Conservation (phyloP, 2,888 invertebrate genomes). For the Acanthosoma haemorrhoidale region DNA sequence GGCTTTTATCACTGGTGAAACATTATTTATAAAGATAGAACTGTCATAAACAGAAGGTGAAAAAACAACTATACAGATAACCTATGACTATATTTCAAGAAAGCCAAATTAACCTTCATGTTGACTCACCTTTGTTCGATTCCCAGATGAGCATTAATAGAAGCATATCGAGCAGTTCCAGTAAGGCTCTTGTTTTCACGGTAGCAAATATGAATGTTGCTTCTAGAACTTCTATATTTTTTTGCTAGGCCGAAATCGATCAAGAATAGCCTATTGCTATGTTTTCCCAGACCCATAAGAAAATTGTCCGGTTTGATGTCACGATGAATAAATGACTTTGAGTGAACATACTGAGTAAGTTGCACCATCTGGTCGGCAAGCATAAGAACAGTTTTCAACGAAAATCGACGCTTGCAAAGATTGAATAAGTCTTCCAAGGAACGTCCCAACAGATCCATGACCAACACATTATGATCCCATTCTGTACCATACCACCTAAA, state of each 20-base stretch:
- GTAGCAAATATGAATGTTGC: conserved; percentile 88
- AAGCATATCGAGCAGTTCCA: conserved; percentile 94
- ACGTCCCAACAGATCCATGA: conserved; percentile 98
- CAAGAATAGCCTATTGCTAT: conserved; percentile 96
- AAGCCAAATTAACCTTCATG: no score
- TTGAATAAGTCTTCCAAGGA: conserved; percentile 98
- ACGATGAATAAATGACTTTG: conserved; percentile 98
- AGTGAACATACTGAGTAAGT: conserved; percentile 95
- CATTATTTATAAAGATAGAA: no score
- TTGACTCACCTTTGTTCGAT: conserved; percentile 73
- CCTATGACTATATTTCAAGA: no score
- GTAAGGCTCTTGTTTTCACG: conserved; percentile 96
- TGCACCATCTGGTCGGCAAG: conserved; percentile 93
- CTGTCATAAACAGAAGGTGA: no score
- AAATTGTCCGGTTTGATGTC: conserved; percentile 98
- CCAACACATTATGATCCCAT: conserved; percentile 94
- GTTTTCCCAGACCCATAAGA: conserved; percentile 96
- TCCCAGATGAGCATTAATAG: conserved; percentile 98
- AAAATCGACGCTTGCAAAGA: conserved; percentile 97
- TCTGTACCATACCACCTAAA: conserved; percentile 82
- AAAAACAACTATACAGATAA: no score
- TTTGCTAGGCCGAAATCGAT: conserved; percentile 99
- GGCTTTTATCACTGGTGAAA: no score
- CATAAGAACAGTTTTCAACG: conserved; percentile 99
- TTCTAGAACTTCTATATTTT: conserved; percentile 91